Evolutionary conservation across 2,797 vertebrate species (phyloP).

Genomic region (Florisuga fusca): DNA sequence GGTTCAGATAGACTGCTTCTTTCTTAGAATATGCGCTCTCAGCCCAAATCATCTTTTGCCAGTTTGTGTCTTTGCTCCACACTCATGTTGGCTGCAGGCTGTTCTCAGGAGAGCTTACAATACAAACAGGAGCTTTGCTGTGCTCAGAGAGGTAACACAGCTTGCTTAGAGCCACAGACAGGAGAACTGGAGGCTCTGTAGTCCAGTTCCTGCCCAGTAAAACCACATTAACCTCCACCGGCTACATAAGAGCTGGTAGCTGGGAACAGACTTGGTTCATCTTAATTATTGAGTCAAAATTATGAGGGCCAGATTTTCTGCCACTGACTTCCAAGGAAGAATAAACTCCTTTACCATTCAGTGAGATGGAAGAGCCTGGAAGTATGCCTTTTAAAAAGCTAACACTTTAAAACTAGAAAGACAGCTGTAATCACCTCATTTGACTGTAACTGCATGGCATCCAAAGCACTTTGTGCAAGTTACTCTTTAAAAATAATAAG

Average conservation of each 20-base stretch:
- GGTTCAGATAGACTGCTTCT: background rate
- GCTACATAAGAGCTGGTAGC: background rate
- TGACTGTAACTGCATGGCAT: background rate
- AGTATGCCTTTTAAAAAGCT: background rate
- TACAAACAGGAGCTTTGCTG: too few species aligned
- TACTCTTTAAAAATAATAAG: background rate
- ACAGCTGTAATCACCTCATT: background rate
- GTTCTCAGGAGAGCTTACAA: background rate
- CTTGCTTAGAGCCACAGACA: background rate
- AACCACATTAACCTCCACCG: background rate
- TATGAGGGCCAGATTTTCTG: background rate
- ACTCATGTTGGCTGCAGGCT: fast-evolving
- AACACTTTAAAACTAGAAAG: background rate
- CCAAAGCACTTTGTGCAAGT: background rate
- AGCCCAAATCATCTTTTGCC: background rate
- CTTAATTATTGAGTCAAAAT: background rate
- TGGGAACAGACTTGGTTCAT: background rate
- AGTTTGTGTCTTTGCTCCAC: background rate
- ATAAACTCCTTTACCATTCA: background rate
- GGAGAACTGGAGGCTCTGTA: background rate
- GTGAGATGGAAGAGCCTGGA: background rate
- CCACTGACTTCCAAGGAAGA: background rate
- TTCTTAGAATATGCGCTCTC: background rate
- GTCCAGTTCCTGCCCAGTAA: background rate
- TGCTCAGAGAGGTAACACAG: fast-evolving